These are phyloP conservation scores for Leucoma salicis DNA, from an alignment of 2,888 invertebrate genomes.

Conservation along the genomic window DNA sequence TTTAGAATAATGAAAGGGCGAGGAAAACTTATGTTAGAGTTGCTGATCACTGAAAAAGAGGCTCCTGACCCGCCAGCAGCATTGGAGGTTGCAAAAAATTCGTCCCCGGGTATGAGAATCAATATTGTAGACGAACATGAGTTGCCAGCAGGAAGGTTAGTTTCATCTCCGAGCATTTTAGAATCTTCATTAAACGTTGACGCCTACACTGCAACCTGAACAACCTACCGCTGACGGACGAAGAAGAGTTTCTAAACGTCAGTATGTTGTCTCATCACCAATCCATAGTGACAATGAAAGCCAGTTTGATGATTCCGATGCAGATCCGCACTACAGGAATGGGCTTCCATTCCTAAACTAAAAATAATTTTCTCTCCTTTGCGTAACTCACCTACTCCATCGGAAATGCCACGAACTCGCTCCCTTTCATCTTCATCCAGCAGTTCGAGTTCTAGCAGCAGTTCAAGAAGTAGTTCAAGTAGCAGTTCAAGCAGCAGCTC, in stretches of 20 bases:
- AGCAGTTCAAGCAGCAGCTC: neutral
- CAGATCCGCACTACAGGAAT: constrained; percentile 8
- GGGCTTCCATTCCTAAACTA: constrained; percentile 5
- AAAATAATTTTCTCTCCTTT: constrained; percentile 11
- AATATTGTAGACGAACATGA: too few relatives aligned
- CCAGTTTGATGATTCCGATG: constrained; percentile 10
- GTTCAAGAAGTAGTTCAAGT: neutral
- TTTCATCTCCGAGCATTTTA: constrained; percentile 9
- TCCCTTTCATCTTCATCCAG: constrained; percentile 9
- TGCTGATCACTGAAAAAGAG: neutral
- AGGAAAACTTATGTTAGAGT: constrained; percentile 1
- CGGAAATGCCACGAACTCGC: constrained; percentile 7
- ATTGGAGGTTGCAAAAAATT: neutral
- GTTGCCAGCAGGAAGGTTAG: neutral
- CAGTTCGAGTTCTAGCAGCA: neutral
- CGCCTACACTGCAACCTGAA: constrained; percentile 3
- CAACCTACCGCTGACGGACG: constrained; percentile 3
- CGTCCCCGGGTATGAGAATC: neutral
- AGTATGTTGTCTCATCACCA: constrained; percentile 4
- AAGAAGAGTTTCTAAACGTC: constrained; percentile 7
- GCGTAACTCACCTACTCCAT: constrained; percentile 7
- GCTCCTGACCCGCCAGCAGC: constrained; percentile 1
- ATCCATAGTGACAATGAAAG: constrained; percentile 5
- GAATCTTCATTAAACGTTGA: constrained; percentile 8
- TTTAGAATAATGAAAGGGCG: constrained; percentile 3